Percentiles rank a stretch among this genome's conserved stretches.
These are phyloP conservation scores for Phyllotreta cruciferae DNA, from an alignment of 2,888 invertebrate species.

Conservation along the genomic window DNA sequence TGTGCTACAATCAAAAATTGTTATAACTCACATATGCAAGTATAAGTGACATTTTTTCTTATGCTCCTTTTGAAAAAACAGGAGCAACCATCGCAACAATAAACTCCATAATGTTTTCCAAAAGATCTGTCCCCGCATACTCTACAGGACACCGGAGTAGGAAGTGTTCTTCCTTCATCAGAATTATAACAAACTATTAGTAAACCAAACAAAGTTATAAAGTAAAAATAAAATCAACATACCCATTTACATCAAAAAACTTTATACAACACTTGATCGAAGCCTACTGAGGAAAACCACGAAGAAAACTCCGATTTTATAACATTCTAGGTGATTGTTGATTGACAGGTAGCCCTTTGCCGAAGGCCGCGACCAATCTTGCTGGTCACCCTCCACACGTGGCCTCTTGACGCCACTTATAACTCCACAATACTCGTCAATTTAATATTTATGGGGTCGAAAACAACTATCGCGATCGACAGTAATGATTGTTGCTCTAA, in stretches of 20 bases:
- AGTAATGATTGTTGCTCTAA: constrained; percentile 41
- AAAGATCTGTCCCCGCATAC: constrained; percentile 85
- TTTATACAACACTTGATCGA: neutral
- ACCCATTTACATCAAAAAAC: neutral
- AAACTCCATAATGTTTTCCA: constrained; percentile 85
- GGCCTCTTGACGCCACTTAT: constrained; percentile 49
- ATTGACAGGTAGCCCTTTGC: constrained; percentile 51
- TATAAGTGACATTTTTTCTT: constrained; percentile 74
- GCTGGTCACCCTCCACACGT: constrained; percentile 42
- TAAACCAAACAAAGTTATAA: neutral
- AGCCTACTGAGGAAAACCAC: constrained; percentile 9
- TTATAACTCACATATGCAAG: constrained; percentile 75
- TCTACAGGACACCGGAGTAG: constrained; percentile 72
- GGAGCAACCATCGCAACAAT: constrained; percentile 87
- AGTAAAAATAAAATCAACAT: neutral
- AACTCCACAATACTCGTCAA: constrained; percentile 43
- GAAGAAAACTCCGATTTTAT: constrained; percentile 41
- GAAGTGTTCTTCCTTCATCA: constrained; percentile 62
- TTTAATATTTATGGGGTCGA: constrained; percentile 43
- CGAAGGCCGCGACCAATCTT: constrained; percentile 28
- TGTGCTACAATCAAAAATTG: neutral
- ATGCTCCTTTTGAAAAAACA: constrained; percentile 90
- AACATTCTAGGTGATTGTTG: constrained; percentile 41
- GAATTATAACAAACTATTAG: constrained; percentile 3
- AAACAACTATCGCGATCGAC: constrained; percentile 1